Percentiles rank a stretch among this genome's conserved stretches.
These are phyloP conservation scores for Rhopalosiphum nymphaeae DNA, from an alignment of 2,888 invertebrate species.

Conservation along the genomic window DNA sequence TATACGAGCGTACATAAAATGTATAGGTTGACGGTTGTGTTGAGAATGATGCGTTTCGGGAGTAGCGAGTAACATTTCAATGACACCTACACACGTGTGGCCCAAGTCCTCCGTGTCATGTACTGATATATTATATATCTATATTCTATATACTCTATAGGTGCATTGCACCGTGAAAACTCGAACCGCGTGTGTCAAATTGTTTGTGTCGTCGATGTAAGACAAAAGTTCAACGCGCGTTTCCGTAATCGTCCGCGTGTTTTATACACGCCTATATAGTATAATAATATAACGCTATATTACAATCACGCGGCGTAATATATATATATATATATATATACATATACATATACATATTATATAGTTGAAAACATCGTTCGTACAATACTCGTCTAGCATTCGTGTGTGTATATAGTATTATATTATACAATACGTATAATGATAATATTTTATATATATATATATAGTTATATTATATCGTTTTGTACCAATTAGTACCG, in stretches of 20 bases:
- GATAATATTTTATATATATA: not conserved
- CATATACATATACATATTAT: not conserved
- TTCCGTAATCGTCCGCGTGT: not conserved
- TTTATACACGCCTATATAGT: not conserved
- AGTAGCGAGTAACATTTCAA: not conserved
- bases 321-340: not conserved
- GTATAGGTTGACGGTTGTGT: not conserved
- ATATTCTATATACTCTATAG: not conserved
- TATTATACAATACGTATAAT: constrained; percentile 2
- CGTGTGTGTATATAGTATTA: not conserved
- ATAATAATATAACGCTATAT: not conserved
- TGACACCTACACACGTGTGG: constrained; percentile 21
- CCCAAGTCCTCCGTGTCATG: not conserved
- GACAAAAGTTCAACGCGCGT: constrained; percentile 17
- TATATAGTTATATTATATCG: not conserved
- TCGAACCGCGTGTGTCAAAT: not conserved
- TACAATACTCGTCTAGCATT: not conserved
- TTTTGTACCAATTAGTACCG: constrained; percentile 61
- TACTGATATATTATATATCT: not conserved
- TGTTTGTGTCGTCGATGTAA: not conserved
- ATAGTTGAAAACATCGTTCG: not conserved
- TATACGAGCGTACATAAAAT: no score
- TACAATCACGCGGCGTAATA: not conserved
- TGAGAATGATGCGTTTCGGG: constrained; percentile 15
- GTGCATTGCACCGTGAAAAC: constrained; percentile 13